Percentiles rank a stretch among this genome's conserved stretches.
Conservation (phyloP, 2,888 invertebrate genomes). For the Fragum fragum region DNA sequence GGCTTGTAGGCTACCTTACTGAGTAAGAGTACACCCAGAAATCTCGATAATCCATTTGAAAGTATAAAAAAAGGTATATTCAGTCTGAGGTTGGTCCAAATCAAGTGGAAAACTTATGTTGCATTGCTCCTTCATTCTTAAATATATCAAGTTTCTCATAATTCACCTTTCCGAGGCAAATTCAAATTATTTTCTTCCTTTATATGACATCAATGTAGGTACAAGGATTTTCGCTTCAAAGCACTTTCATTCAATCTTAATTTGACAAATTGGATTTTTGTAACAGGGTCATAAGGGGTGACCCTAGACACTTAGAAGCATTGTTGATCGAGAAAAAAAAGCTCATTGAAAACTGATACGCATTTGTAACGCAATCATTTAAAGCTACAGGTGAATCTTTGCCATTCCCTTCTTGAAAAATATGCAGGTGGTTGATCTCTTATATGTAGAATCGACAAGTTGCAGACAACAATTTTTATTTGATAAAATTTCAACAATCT, state of each 20-base stretch:
- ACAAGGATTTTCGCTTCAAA: slow-evolving; percentile 58
- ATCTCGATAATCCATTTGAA: too few species aligned
- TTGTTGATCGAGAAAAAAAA: slow-evolving; percentile 19
- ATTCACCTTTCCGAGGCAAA: slow-evolving; percentile 7
- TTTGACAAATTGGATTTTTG: slow-evolving; percentile 64
- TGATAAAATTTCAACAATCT: too few species aligned
- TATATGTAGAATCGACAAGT: too few species aligned
- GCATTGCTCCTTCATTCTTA: neutral
- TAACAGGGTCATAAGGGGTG: slow-evolving; percentile 33
- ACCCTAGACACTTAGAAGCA: slow-evolving; percentile 31
- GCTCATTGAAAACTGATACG: slow-evolving; percentile 33
- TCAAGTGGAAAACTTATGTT: neutral
- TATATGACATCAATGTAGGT: slow-evolving; percentile 10
- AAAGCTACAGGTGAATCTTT: too few species aligned
- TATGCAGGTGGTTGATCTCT: too few species aligned
- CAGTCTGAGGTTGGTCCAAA: neutral
- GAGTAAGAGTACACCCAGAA: too few species aligned
- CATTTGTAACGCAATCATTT: slow-evolving; percentile 4
- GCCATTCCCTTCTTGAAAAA: too few species aligned
- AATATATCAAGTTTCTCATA: slow-evolving; percentile 14
- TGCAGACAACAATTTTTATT: too few species aligned
- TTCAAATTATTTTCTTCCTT: neutral
- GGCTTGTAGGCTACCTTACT: too few species aligned
- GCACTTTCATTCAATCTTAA: slow-evolving; percentile 53
- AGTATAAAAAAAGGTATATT: too few species aligned